These are phyloP conservation scores for Halisarca cf. caerulea DNA, from an alignment of 37 sponge, comb jelly and placozoan species.

Conservation along the genomic window DNA sequence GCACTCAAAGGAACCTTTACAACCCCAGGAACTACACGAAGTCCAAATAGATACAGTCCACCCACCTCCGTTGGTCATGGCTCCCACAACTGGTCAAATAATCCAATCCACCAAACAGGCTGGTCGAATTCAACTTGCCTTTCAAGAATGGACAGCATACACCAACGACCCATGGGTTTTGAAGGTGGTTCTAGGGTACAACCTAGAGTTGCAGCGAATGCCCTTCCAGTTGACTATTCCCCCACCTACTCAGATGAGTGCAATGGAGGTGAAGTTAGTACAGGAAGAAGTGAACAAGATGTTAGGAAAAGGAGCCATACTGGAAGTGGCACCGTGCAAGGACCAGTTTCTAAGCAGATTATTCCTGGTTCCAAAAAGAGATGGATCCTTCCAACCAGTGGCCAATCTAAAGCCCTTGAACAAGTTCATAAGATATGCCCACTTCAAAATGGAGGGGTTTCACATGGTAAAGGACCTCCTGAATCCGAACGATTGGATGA, in stretches of 20 bases:
- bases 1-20: too few species aligned
- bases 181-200: constrained; percentile 15
- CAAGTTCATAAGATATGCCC: not conserved
- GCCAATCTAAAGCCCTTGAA: not conserved
- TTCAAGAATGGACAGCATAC: too few species aligned
- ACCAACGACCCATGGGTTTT: too few species aligned
- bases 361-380: not conserved
- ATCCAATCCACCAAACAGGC: too few species aligned
- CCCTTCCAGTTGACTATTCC: not conserved
- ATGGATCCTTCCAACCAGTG: not conserved
- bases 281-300: constrained; percentile 1
- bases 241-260: too few species aligned
- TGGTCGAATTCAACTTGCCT: too few species aligned
- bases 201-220: not conserved
- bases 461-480: not conserved
- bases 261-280: too few species aligned
- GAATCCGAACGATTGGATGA: not conserved
- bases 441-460: constrained; percentile 2
- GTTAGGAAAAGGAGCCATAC: not conserved
- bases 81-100: too few species aligned
- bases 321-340: not conserved
- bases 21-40: too few species aligned
- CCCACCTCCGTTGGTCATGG: too few species aligned
- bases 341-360: too few species aligned
- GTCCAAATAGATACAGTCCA: too few species aligned